Base-by-base conservation (phyloP, 2,888 invertebrate genomes). In the Nymphalis urticae region DNA sequence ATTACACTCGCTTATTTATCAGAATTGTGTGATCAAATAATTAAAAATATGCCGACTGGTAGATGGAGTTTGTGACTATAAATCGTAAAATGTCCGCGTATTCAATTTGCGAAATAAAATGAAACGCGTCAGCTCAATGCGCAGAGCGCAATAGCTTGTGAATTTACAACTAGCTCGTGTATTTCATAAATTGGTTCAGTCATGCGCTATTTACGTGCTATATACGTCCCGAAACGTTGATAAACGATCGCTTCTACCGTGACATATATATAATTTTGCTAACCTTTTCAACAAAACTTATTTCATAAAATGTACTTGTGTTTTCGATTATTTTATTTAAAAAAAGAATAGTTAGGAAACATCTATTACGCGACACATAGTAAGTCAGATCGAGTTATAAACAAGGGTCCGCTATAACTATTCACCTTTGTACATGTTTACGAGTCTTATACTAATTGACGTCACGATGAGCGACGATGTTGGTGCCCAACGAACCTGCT, bases 1-100 rank as follows among this genome's bases (percentile, higher is more conserved):
- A 89, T 89, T 89, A 86, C 82, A 75, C 73, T 75, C 71, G 79
- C 79, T 85, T 85, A 90, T 90, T 89, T 91, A 92, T 92, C 92
- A 86, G 86, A 81, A 81, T 76, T 81, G 82, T 80, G 84, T 85
- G 90, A 91, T 91, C 90, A 92, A 92, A 90, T 90, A 91, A 92
- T 90, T 90, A 89, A 92, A 91, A 89, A 89, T 85, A 82, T 81
- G 75, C 82, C 78, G 72, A 77, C 76, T 81, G 80, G 82, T 85
- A 85, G 82, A 85, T 85, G 82, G 81, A 79, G 67, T 58, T 67
- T 66, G 79, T 75, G 75, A 67, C 68, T 78, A 81, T 87, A 87
- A 89, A 89, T 89, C 78, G 76, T 70, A 69, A 73, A 58, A 74
- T 76, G 82, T 82, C 81, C 81, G 79, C 82, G 84, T 80, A 83